Percentiles rank a stretch among this genome's conserved stretches.
Evolutionary conservation across 2,797 vertebrate genomes (phyloP).

Genomic region (Microhierax caerulescens): DNA sequence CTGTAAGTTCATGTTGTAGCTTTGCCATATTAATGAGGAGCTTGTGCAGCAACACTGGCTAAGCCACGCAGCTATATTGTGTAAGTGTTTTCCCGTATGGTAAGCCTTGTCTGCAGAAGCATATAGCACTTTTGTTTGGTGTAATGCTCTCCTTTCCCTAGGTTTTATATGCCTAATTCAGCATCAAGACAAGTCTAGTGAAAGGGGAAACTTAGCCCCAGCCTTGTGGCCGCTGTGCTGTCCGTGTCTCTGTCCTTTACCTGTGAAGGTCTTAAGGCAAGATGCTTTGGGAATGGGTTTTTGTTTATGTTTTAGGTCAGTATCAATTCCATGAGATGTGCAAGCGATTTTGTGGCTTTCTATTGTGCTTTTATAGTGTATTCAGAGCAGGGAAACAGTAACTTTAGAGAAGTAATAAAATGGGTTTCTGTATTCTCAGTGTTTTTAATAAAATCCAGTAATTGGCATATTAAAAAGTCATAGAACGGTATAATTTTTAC

Average conservation of each 20-base stretch:
- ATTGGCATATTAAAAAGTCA: background rate
- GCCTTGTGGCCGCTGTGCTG: background rate
- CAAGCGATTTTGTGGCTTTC: background rate
- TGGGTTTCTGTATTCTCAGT: background rate
- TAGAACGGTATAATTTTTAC: background rate
- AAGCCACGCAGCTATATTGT: background rate
- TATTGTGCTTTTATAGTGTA: background rate
- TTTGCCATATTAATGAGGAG: background rate
- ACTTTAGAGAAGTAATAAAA: background rate
- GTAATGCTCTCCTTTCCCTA: background rate
- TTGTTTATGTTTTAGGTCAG: background rate
- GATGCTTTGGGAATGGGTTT: background rate
- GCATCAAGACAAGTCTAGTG: background rate
- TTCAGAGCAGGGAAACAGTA: background rate
- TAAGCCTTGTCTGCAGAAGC: conserved; percentile 2
- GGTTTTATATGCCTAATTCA: background rate
- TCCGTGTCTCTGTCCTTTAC: background rate
- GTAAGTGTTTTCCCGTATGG: conserved; percentile 30
- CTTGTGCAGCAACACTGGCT: background rate
- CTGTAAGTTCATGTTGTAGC: background rate
- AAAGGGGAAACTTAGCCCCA: background rate
- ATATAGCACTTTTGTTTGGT: background rate
- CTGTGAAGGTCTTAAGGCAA: background rate
- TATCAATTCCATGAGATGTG: background rate
- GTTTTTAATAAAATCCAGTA: background rate